Evolutionary conservation across 2,113 vertebrate species (phyloP).

Genomic region (Oenanthe oenanthe): DNA sequence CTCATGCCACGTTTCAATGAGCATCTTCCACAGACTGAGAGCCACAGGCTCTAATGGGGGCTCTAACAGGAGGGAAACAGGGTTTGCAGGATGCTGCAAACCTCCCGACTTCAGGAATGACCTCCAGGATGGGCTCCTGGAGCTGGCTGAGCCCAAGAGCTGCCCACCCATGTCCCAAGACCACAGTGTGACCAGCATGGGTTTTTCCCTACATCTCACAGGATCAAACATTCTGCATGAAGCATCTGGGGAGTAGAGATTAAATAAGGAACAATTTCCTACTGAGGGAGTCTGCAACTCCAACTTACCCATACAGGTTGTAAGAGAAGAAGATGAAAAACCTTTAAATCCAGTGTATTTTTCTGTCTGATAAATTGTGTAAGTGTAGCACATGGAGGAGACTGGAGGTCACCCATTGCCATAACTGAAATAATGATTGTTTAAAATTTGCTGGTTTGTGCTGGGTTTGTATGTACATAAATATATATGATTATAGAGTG

Average conservation of each 20-base stretch:
- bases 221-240: not conserved
- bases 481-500: not conserved
- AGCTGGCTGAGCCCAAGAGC: not conserved
- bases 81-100: not conserved
- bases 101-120: not conserved
- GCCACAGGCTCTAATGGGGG: not conserved
- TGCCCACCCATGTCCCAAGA: not conserved
- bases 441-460: not conserved
- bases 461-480: not conserved
- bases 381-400: not conserved
- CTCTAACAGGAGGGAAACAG: not conserved
- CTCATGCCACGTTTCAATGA: not conserved
- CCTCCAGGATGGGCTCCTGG: not conserved
- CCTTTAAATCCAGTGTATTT: not conserved
- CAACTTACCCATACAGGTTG: not conserved
- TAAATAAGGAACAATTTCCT: not conserved
- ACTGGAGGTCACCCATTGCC: fast-evolving
- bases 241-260: not conserved
- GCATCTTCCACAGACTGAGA: not conserved
- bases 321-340: not conserved
- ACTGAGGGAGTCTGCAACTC: not conserved
- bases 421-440: not conserved
- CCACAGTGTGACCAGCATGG: fast-evolving
- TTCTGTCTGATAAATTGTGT: not conserved
- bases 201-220: not conserved